A percentile compares a stretch with the other conserved stretches of the same genome.
These are phyloP conservation scores for Stegodyphus dumicola DNA, from an alignment of 1,140 invertebrate species.

Conservation along the genomic window DNA sequence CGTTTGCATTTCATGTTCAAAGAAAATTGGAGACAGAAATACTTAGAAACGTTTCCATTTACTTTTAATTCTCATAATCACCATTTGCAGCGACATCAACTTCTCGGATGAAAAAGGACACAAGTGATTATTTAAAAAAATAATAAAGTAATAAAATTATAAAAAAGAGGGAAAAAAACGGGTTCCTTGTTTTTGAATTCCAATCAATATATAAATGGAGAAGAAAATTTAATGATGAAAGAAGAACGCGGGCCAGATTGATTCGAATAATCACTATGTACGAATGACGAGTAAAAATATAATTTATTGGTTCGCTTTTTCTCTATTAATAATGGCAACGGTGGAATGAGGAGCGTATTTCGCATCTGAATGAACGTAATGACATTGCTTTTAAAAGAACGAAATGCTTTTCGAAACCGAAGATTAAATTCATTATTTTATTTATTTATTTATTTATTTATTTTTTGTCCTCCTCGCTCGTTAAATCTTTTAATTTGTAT, in stretches of 20 bases:
- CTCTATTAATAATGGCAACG: conserved; percentile 52
- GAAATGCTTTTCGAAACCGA: conserved; percentile 36
- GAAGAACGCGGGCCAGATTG: conserved; percentile 5
- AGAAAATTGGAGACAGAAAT: not conserved
- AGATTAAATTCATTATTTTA: conserved; percentile 31
- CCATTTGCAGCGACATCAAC: conserved; percentile 32
- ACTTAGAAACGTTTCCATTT: conserved; percentile 29
- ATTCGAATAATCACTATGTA: conserved; percentile 26
- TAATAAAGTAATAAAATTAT: no score
- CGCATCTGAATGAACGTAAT: conserved; percentile 40
- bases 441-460: no score
- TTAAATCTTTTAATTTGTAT: conserved; percentile 56
- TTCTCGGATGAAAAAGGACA: not conserved
- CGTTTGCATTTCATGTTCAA: not conserved
- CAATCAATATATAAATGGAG: conserved; percentile 51
- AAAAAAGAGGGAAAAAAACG: conserved; percentile 16
- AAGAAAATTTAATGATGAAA: conserved; percentile 51
- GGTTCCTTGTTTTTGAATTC: conserved; percentile 37
- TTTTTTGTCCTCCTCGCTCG: conserved; percentile 14
- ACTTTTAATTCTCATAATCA: conserved; percentile 39
- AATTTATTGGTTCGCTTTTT: conserved; percentile 40
- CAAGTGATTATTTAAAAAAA: conserved; percentile 37
- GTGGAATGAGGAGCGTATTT: conserved; percentile 15
- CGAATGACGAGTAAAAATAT: conserved; percentile 33
- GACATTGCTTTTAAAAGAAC: conserved; percentile 26